These are phyloP conservation scores for Sapayoa aenigma DNA, from an alignment of 2,113 vertebrate species.

Conservation along the genomic window DNA sequence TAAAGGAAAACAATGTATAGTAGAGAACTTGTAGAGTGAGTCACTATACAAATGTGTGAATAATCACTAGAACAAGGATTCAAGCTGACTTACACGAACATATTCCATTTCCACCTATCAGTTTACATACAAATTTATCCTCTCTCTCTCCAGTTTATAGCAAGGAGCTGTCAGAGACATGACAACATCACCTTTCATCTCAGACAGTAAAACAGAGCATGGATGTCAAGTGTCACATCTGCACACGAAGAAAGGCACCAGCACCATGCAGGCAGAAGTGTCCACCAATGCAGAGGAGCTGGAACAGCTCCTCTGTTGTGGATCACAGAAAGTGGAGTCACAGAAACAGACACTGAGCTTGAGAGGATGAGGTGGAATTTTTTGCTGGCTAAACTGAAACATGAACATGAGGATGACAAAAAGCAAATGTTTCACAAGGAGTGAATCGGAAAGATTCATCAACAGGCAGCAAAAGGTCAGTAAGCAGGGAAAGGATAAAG, in stretches of 20 bases:
- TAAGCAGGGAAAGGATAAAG: background rate
- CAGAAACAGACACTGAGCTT: slow-evolving; percentile 7
- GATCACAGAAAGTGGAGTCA: background rate
- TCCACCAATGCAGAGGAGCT: background rate
- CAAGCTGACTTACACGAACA: background rate
- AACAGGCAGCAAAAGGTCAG: background rate
- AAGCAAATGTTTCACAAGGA: slow-evolving; percentile 54
- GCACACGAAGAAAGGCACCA: background rate
- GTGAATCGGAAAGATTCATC: slow-evolving; percentile 44
- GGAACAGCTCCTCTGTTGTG: background rate
- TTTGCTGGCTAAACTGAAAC: slow-evolving; percentile 44
- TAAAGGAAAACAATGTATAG: background rate
- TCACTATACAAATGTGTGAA: background rate
- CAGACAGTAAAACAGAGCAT: background rate
- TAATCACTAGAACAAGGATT: background rate
- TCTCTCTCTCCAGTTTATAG: background rate
- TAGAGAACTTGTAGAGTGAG: background rate
- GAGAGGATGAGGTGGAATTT: slow-evolving; percentile 61
- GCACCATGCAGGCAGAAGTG: background rate
- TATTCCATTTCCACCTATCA: background rate
- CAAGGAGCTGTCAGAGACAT: background rate
- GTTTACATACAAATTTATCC: background rate
- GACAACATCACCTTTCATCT: background rate
- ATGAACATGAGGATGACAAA: slow-evolving; percentile 53
- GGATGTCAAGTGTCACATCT: background rate